Base-by-base conservation (phyloP, 53 echinoderm and acorn worm species). In the Apostichopus leukothele region DNA sequence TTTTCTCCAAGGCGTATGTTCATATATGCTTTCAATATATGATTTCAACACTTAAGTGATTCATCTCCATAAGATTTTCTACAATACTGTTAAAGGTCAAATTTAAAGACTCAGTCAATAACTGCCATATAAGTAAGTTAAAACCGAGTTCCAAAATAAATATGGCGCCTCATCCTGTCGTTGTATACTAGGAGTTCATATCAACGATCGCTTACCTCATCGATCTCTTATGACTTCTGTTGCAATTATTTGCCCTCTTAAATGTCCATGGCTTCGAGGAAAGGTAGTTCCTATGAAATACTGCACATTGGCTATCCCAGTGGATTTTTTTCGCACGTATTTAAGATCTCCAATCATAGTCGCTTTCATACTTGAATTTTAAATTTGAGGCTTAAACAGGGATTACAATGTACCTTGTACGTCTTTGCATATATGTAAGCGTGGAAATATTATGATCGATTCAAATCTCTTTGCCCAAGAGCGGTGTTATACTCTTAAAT, bases 201-300 rank as follows among this genome's bases (percentile, higher is more conserved):
- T 81, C 54, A 21, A 21, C 20, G 23, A 52, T 81, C 9, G 81
- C 59, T 21, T 4, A 11, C 81, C 54, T 22, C 81, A 81, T 81
- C 81, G 81, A 81, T 81, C 81, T 81, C 55, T 60, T 7, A 19
- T 81, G 81, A 81, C 81, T 81, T 76, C 59, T 51, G 9, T 59
- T 81, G 81, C 81, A 81, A 81, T 81, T 81, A 81, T 81, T 81
- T 81, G 81, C 81, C 81, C 55, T 81, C 81, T 81, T 55, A 81
- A 81, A 81, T 55, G 81, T 81, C 81, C 81, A 54, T 81, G 81
- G 55, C 59, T 59, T 81, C 81, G 12, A 81, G n/a, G 20, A 18
- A 81, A 57, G 55, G 81, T 54, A 81, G 53, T 22, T 79, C 57
- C 54, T 9, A 57, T 81, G 81, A 81, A 81, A 81, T 55, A 81